These are phyloP conservation scores for Lateolabrax maculatus DNA, from an alignment of 2,797 vertebrate species.

Conservation along the genomic window DNA sequence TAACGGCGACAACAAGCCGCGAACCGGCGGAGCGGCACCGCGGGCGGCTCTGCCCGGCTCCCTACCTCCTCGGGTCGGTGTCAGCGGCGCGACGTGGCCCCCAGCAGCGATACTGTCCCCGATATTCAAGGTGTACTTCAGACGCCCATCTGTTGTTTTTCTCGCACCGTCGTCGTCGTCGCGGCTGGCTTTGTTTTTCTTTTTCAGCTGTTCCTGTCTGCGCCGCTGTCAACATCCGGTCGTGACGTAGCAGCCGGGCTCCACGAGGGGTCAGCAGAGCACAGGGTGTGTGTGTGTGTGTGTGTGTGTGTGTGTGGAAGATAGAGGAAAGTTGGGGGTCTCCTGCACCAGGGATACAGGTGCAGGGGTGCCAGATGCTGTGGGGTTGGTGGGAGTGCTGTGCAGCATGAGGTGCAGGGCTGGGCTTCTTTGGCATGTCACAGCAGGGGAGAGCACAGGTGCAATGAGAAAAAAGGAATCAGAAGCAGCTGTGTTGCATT, in stretches of 20 bases:
- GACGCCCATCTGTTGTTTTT: conserved; percentile 41
- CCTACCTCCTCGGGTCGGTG: conserved; percentile 37
- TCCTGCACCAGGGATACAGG: too few relatives aligned
- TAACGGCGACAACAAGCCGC: conserved; percentile 56
- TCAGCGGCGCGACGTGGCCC: background rate
- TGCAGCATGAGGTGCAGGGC: too few relatives aligned
- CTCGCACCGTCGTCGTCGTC: conserved; percentile 51
- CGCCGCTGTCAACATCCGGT: conserved; percentile 82
- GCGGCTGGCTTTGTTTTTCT: conserved; percentile 83
- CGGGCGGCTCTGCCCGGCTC: background rate
- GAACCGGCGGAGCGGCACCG: conserved; percentile 31
- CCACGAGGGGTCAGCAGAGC: conserved; percentile 63
- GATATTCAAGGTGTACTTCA: background rate
- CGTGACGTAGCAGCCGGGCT: conserved; percentile 31
- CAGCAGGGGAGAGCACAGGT: too few relatives aligned
- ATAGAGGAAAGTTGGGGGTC: too few relatives aligned
- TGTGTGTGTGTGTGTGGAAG: too few relatives aligned
- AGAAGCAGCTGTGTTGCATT: too few relatives aligned
- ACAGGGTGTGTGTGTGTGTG: too few relatives aligned
- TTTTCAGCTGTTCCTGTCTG: conserved; percentile 83
- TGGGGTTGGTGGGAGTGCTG: too few relatives aligned
- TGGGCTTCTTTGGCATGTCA: too few relatives aligned
- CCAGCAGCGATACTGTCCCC: conserved; percentile 41
- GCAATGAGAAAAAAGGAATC: too few relatives aligned
- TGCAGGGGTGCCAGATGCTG: too few relatives aligned